Evolutionary conservation across 2,113 vertebrate genomes (phyloP).

Genomic region (Cyanoliseus patagonus): DNA sequence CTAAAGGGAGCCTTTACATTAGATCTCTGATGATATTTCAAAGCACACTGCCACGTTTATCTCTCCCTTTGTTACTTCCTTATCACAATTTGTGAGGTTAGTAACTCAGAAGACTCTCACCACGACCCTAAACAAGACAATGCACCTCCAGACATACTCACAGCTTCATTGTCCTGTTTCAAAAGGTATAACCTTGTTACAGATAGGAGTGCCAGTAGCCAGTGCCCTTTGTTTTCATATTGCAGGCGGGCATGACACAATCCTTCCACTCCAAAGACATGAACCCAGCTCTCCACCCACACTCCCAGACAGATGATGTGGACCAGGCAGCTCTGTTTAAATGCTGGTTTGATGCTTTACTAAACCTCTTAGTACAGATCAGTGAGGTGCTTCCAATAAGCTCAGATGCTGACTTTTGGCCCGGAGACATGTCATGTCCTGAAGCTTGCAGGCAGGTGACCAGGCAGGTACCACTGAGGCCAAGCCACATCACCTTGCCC

Average conservation of each 20-base stretch:
- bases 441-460: neutral
- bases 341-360: neutral
- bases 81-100: neutral
- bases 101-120: neutral
- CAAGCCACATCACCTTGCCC: neutral
- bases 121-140: fast-evolving
- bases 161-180: neutral
- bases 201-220: neutral
- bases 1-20: neutral
- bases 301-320: fast-evolving
- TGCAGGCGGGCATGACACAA: neutral
- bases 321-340: neutral
- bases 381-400: fast-evolving
- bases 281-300: neutral
- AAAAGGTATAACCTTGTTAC: neutral
- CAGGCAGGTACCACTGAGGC: neutral
- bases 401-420: fast-evolving
- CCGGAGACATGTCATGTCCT: fast-evolving
- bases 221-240: neutral
- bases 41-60: neutral
- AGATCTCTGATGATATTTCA: neutral
- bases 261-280: fast-evolving
- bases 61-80: neutral
- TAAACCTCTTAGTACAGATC: neutral
- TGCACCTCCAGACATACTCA: neutral